A percentile compares a stretch with the other conserved stretches of the same genome.
Evolutionary conservation across 2,888 invertebrate species (phyloP).

Genomic region (Holacanthella duospinosa): DNA sequence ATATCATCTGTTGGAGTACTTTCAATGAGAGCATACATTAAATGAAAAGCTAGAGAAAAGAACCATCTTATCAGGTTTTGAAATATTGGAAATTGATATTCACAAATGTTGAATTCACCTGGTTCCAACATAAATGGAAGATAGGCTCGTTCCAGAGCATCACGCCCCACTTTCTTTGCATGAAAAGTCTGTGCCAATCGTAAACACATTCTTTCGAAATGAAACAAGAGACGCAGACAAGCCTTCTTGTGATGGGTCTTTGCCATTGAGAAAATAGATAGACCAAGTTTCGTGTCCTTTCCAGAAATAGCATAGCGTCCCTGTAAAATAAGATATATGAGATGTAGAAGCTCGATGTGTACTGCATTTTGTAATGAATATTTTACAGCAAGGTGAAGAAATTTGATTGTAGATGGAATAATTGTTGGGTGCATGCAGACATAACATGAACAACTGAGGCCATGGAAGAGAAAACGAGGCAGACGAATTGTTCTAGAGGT

Average conservation of each 20-base stretch:
- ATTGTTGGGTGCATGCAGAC: neutral
- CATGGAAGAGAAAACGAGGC: neutral
- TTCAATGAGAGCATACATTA: neutral
- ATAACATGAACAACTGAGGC: neutral
- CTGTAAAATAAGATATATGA: neutral
- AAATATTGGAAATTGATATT: no score
- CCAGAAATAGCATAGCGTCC: neutral
- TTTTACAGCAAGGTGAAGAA: neutral
- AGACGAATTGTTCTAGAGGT: neutral
- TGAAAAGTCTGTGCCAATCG: neutral
- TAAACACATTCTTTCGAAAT: neutral
- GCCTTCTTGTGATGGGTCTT: neutral
- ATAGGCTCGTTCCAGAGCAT: neutral
- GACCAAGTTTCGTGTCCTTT: neutral
- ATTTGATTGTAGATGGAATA: neutral
- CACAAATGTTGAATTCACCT: no score
- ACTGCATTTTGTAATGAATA: no score
- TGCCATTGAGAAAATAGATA: neutral
- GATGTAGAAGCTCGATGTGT: no score
- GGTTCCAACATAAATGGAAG: neutral
- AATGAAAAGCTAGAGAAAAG: neutral
- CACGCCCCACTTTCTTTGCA: neutral
- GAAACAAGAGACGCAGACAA: neutral
- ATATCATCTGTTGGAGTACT: neutral
- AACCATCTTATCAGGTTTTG: neutral